Evolutionary conservation across 2,888 invertebrate genomes (phyloP).

Genomic region (Drosophila stalkeri): DNA sequence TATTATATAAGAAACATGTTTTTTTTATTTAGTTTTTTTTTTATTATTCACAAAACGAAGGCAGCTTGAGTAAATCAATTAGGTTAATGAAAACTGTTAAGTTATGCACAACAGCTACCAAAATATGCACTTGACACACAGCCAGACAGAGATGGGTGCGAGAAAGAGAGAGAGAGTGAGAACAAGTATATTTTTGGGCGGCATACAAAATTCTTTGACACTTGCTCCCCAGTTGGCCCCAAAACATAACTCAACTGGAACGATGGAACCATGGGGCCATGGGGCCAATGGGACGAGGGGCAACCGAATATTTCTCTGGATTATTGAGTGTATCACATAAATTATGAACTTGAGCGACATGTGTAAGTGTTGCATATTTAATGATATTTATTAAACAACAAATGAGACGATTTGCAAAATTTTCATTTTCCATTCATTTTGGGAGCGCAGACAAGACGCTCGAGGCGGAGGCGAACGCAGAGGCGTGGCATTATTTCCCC

Average conservation of each 20-base stretch:
- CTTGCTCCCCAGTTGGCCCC: conserved; percentile 47
- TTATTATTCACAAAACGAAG: background rate
- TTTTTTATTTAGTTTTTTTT: background rate
- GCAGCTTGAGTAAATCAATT: conserved; percentile 52
- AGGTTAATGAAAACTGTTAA: conserved; percentile 68
- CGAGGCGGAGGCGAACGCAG: accelerated
- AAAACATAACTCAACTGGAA: conserved; percentile 28
- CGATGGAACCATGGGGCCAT: no score
- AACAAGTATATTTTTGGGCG: conserved; percentile 37
- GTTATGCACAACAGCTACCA: conserved; percentile 53
- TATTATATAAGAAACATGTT: background rate
- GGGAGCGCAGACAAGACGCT: background rate
- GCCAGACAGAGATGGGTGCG: conserved; percentile 2
- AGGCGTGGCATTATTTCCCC: conserved; percentile 2
- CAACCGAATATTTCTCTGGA: conserved; percentile 10
- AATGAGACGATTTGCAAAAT: conserved; percentile 27
- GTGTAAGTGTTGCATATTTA: conserved; percentile 55
- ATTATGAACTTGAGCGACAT: conserved; percentile 49
- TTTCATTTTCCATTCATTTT: background rate
- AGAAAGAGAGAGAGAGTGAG: background rate
- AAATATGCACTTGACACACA: conserved; percentile 52
- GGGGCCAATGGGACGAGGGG: no score
- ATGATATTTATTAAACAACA: conserved; percentile 53
- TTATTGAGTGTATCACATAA: conserved; percentile 54
- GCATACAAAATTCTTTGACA: conserved; percentile 51